These are phyloP conservation scores for Beris chalybata DNA, from an alignment of 2,888 invertebrate species.

Conservation along the genomic window DNA sequence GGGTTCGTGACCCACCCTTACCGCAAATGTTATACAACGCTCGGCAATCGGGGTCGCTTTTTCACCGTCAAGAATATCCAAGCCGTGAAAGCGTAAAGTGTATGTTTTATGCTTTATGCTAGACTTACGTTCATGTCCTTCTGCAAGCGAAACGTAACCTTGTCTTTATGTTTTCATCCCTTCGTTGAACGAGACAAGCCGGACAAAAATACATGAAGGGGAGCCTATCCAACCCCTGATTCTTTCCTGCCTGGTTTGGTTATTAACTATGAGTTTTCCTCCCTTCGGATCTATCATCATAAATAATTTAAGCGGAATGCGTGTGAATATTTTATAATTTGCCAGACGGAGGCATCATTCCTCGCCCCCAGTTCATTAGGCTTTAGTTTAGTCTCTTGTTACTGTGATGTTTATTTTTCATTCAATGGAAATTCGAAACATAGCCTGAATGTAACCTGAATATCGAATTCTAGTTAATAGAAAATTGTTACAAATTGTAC, in stretches of 20 bases:
- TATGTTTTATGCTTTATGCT: slow-evolving; percentile 1
- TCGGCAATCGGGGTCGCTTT: neutral
- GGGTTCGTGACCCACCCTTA: slow-evolving; percentile 40
- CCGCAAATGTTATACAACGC: slow-evolving; percentile 21
- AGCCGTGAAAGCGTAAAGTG: slow-evolving; percentile 17
- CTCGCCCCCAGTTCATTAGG: slow-evolving; percentile 11
- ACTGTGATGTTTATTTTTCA: slow-evolving; percentile 15
- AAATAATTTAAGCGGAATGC: slow-evolving; percentile 34
- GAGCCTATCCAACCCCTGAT: slow-evolving; percentile 1
- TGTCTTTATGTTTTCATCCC: slow-evolving; percentile 24
- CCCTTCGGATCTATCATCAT: slow-evolving; percentile 25
- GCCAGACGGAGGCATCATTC: slow-evolving; percentile 35
- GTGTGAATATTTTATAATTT: slow-evolving; percentile 43
- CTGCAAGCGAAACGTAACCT: slow-evolving; percentile 11
- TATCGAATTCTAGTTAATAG: no score
- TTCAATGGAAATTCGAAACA: slow-evolving; percentile 6
- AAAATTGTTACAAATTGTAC: no score
- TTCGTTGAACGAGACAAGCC: neutral
- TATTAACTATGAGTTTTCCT: slow-evolving; percentile 21
- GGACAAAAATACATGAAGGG: neutral
- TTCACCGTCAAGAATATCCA: neutral
- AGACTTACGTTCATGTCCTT: slow-evolving; percentile 2
- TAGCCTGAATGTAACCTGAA: no score
- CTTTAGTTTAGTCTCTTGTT: slow-evolving; percentile 5
- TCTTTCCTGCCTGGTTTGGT: slow-evolving; percentile 3